Evolutionary conservation across 2,888 invertebrate genomes (phyloP).

Genomic region (Peribatodes rhomboidaria): DNA sequence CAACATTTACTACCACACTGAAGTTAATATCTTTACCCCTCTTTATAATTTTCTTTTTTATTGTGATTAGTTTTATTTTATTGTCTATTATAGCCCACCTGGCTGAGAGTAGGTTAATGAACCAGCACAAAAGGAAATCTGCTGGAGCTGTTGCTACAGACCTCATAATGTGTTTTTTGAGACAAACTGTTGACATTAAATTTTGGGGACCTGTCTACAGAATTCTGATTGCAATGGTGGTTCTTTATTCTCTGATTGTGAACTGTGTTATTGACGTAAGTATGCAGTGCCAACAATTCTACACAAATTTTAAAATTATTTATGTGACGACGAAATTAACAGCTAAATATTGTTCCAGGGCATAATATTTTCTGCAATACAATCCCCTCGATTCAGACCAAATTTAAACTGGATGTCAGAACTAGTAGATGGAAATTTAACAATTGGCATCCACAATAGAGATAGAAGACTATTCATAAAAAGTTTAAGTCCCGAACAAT

Average conservation of each 20-base stretch:
- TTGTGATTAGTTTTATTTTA: slow-evolving; percentile 59
- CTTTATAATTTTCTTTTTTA: slow-evolving; percentile 64
- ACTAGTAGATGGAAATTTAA: slow-evolving; percentile 65
- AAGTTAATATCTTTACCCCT: slow-evolving; percentile 69
- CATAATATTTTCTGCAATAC: slow-evolving; percentile 76
- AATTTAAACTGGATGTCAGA: slow-evolving; percentile 65
- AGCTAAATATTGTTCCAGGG: slow-evolving; percentile 65
- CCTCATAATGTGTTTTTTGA: slow-evolving; percentile 74
- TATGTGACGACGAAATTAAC: background rate
- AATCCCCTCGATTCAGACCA: slow-evolving; percentile 70
- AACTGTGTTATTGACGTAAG: slow-evolving; percentile 81
- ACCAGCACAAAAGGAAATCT: slow-evolving; percentile 57
- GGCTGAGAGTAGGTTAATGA: slow-evolving; percentile 64
- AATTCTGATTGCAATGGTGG: slow-evolving; percentile 64
- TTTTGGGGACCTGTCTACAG: slow-evolving; percentile 74
- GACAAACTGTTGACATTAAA: slow-evolving; percentile 75
- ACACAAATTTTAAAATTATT: background rate
- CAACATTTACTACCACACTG: slow-evolving; percentile 77
- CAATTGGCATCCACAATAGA: slow-evolving; percentile 71
- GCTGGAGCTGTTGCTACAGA: slow-evolving; percentile 64
- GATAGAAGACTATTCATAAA: slow-evolving; percentile 69
- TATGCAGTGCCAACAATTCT: slow-evolving; percentile 36
- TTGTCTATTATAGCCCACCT: slow-evolving; percentile 63
- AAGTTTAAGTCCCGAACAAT: slow-evolving; percentile 58
- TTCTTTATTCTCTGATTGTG: slow-evolving; percentile 76